Base-by-base conservation (phyloP, 92 coral and sea anemone species). In the Zoanthus gigantus region DNA sequence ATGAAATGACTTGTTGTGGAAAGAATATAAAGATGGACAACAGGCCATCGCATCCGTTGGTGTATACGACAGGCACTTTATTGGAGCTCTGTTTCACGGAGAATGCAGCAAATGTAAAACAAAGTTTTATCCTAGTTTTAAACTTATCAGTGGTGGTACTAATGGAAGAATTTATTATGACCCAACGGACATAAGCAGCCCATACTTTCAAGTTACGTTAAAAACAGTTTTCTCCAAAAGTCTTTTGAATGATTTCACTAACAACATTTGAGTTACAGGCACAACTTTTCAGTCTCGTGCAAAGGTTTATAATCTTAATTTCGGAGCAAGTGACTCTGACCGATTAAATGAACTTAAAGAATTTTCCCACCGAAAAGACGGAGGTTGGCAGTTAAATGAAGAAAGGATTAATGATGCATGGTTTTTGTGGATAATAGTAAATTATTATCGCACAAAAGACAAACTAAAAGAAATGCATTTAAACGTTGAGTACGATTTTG, bases 41-140 rank as follows among this genome's bases (percentile, higher is more conserved):
- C 81, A 77, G 94, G 37, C 94, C 93, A 37, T 95, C 93, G 23
- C 92, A 77, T 82, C 93, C 92, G 4, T 48, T 95, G 6, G 94
- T 95, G 6, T 95, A 93, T 56, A 92, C 71, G 89, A 88, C 60
- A 32, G 98, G 94, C 6, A 86, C 95, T 91, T 57, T 78, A 82
- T 95, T 60, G 95, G 89, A 11, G 96, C 96, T 16, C 81, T 91
- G 15, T 93, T 95, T 83, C 96, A 95, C 61, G 95, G 98, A 16
- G 78, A 92, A 68, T 95, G 96, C 63, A 42, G 18, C 46, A 23
- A 23, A 1, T 95, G 98, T 75, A 92, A 93, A 84, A 65, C 85
- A 13, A 92, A 31, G 56, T 92, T 68, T 77, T 95, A 46, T 86
- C 98, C 96, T 9, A 88, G 88, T 74, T 95, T 82, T 29, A 77